Evolutionary conservation across 2,888 invertebrate species (phyloP), one percentile per base, ranked within the genome.

Genomic region (Heteromyza rotundicornis): DNA sequence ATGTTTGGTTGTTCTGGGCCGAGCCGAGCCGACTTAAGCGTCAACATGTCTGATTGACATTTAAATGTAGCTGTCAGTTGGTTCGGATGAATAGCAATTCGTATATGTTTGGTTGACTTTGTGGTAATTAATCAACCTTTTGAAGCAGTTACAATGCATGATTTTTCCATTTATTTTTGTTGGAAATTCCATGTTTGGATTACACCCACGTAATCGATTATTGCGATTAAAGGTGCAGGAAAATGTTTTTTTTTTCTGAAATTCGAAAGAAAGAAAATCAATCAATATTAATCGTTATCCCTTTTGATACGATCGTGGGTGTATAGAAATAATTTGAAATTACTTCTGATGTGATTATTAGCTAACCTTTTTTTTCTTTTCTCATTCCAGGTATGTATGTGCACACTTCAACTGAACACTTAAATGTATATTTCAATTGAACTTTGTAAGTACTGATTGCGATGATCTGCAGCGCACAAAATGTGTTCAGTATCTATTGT

Each of bases 41-140:
- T 74, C 68, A 72, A 62, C 68, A 64, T 72, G 64, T 66, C 66
- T 59, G 73, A 73, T 74, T 73, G 73, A 73, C 73, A 72, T 72
- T 73, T 73, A 73, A 73, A 71, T 71, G 70, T 69, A 70, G 70
- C 71, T 72, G 68, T 72, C 72, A 67, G 66, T 72, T 40, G 27
- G 27, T 27, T 5, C 10, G 27, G 5, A 10, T 27, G 27, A n/a
- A n/a, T n/a, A n/a, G n/a, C n/a, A n/a, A n/a, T n/a, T 5, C 10
- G 27, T 27, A 27, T 27, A 10, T 27, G 27, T 27, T 40, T 40
- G 40, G 20, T 27, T 52, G 40, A 16, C 32, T 53, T 51, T 40
- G n/a, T 19, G 53, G n/a, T 52, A 62, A 62, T 62, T 62, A 57
- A 62, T 62, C 54, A n/a, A n/a, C n/a, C n/a, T n/a, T n/a, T n/a